Evolutionary conservation across 2,888 invertebrate species (phyloP), one percentile per base, ranked within the genome.

Genomic region (Agrochola circellaris): DNA sequence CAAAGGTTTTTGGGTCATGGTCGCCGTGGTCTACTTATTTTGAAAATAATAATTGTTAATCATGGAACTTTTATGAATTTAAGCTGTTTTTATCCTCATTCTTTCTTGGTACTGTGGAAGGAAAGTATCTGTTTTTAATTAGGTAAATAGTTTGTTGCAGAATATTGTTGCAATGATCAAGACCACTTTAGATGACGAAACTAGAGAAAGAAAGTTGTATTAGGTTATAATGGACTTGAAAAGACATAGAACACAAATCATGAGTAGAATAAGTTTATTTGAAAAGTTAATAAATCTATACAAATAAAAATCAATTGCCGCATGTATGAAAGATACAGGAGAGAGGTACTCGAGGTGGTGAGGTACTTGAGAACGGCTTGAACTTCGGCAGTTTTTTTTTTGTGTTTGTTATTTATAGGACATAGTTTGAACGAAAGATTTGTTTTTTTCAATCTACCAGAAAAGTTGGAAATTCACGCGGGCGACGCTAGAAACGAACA

Each of bases 1-100:
- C 79, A 84, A 85, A 65, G 30, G 42, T 8, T 78, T 75, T 77
- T 70, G 66, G 86, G 88, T 81, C 88, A 88, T 61, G 89, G 88
- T 38, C 72, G 58, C 38, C 51, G n/a, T 64, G 73, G 38, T 70
- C 61, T 30, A 80, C 66, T 86, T 82, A 58, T 66, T 77, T 74
- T 60, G 13, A 61, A 67, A 68, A n/a, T 72, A 48, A 85, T 85
- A 23, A 68, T 77, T 71, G 64, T 54, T 81, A 64, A 84, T 68
- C 48, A 62, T 83, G 72, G 62, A 78, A 75, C 23, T 66, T 78
- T 75, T 75, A 34, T 56, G 48, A 73, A 75, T 67, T 67, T 62
- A 23, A 62, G 15, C 23, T 30, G 8, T 38, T 75, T 64, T 66
- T 86, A 30, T 69, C 66, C 65, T 78, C 6, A 13, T 56, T n/a